Conservation (phyloP, 2,888 invertebrate species). For the Nemapogon koenigi region DNA sequence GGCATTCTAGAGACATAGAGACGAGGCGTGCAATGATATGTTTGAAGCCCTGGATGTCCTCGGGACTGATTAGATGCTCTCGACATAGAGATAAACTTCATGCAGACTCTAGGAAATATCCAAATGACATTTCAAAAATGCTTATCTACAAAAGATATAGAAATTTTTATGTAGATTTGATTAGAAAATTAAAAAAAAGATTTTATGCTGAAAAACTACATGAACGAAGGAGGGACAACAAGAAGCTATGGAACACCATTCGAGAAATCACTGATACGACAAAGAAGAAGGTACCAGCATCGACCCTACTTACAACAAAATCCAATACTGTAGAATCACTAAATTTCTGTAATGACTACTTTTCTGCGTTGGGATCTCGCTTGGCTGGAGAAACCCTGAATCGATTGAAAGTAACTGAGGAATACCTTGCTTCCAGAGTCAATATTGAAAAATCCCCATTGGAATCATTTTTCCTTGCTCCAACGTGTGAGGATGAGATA, state of each 20-base stretch:
- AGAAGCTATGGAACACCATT: constrained; percentile 1
- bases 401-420: constrained; percentile 2
- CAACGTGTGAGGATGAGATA: not conserved
- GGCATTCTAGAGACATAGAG: too few relatives aligned
- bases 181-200: not conserved
- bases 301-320: not conserved
- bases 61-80: constrained; percentile 12
- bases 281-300: not conserved
- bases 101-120: constrained; percentile 2
- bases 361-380: constrained; percentile 11
- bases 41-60: constrained; percentile 17
- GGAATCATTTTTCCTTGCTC: not conserved
- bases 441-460: not conserved
- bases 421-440: constrained; percentile 3
- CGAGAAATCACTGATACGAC: not conserved
- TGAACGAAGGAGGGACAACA: not conserved
- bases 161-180: not conserved
- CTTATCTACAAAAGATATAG: constrained; percentile 4
- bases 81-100: constrained; percentile 14
- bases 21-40: too few relatives aligned
- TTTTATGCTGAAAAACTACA: not conserved
- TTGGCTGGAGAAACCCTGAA: constrained; percentile 11
- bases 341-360: constrained; percentile 12
- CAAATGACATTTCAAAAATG: constrained; percentile 2
- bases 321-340: constrained; percentile 2